phyloP scores from a whole-genome alignment of 2,113 vertebrate genomes.

The Coregonus clupeaformis region DNA sequence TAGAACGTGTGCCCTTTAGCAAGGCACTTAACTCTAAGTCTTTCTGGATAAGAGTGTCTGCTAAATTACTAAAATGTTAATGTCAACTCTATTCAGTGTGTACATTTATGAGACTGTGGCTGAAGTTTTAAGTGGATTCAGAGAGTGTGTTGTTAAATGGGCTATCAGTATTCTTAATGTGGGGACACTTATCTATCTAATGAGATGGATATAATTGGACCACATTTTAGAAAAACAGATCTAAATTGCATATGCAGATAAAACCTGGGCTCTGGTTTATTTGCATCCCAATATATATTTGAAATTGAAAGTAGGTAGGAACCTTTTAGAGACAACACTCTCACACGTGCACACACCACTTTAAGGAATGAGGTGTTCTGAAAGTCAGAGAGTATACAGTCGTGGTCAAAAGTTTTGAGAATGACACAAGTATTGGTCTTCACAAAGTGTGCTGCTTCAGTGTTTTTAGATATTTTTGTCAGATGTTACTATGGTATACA shows the following conservation, averaged over 20 bases:
- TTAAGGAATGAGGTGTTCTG: background rate
- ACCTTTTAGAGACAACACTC: background rate
- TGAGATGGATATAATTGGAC: conserved; percentile 1
- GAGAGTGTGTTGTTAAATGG: conserved; percentile 3
- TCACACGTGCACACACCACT: background rate
- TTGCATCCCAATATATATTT: background rate
- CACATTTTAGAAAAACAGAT: background rate
- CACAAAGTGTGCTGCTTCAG: too few relatives aligned
- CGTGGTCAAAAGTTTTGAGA: too few relatives aligned
- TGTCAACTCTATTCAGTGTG: background rate
- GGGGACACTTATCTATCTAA: conserved; percentile 7
- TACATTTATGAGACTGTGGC: conserved; percentile 5
- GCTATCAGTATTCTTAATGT: background rate
- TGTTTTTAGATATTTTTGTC: too few relatives aligned
- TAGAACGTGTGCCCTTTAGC: too few relatives aligned
- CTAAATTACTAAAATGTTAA: background rate
- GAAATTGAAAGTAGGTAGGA: background rate
- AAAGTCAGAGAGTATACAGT: background rate
- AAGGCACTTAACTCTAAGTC: too few relatives aligned
- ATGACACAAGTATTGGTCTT: too few relatives aligned
- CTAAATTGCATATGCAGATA: background rate
- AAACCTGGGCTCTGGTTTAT: conserved; percentile 9
- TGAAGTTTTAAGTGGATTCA: conserved; percentile 4
- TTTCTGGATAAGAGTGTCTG: too few relatives aligned
- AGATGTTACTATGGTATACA: too few relatives aligned